A percentile compares a stretch with the other conserved stretches of the same genome.
Evolutionary conservation across 1,140 invertebrate species (phyloP).

Genomic region (Penaeus vannamei): DNA sequence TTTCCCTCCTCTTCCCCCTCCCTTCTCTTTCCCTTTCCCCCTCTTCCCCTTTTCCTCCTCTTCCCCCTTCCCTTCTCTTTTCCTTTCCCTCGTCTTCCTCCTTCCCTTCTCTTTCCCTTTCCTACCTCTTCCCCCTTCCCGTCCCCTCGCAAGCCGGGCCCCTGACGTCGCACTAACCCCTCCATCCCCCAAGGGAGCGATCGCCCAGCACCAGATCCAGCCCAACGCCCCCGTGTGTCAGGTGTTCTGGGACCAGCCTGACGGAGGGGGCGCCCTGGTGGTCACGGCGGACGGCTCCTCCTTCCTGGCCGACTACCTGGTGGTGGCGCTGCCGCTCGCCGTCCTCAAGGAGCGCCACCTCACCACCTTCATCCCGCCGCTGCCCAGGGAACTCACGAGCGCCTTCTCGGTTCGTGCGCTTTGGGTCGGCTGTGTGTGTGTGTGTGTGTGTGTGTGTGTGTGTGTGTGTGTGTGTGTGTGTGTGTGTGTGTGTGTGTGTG

Average conservation of each 20-base stretch:
- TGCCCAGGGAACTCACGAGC: conserved; percentile 13
- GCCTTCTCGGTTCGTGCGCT: background rate
- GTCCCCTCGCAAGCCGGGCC: too few species aligned
- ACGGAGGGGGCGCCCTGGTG: background rate
- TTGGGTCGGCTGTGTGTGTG: too few species aligned
- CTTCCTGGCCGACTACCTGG: conserved; percentile 31
- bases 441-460: too few species aligned
- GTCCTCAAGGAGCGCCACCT: conserved; percentile 39
- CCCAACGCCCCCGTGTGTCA: conserved; percentile 38
- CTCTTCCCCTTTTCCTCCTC: background rate
- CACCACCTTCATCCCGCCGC: conserved; percentile 32
- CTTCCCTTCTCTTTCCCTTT: background rate
- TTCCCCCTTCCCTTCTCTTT: background rate
- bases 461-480: too few species aligned
- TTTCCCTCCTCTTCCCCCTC: too few species aligned
- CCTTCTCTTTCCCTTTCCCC: too few species aligned
- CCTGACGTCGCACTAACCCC: background rate
- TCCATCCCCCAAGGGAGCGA: background rate
- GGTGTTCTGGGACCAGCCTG: conserved; percentile 45
- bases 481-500: too few species aligned
- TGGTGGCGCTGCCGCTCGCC: conserved; percentile 32
- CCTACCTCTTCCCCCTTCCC: too few species aligned
- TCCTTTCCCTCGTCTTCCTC: background rate
- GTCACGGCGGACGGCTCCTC: conserved; percentile 48
- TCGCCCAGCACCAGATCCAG: conserved; percentile 23